Percentiles rank a stretch among this genome's conserved stretches.
Evolutionary conservation across 2,797 vertebrate species (phyloP).

Genomic region (Serranus cabrilla): DNA sequence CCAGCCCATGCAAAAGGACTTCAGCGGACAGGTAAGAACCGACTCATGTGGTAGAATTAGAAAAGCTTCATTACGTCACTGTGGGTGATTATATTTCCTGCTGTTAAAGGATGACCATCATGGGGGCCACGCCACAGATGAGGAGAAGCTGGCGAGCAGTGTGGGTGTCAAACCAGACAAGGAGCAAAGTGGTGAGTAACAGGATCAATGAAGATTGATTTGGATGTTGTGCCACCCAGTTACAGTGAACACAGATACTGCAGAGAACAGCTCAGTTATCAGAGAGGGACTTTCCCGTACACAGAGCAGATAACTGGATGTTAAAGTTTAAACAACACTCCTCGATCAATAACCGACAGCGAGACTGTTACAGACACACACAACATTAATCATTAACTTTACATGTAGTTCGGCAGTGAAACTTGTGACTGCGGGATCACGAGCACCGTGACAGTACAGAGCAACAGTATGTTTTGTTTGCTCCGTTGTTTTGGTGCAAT

Average conservation of each 20-base stretch:
- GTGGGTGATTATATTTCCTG: conserved; percentile 23
- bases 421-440: conserved; percentile 13
- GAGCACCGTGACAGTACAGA: background rate
- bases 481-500: background rate
- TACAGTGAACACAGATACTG: background rate
- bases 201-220: conserved; percentile 11
- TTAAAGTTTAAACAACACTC: conserved; percentile 44
- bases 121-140: conserved; percentile 91
- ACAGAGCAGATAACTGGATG: conserved; percentile 37
- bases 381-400: conserved; percentile 58
- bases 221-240: conserved; percentile 3
- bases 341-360: conserved; percentile 40
- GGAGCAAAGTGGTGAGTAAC: conserved; percentile 76
- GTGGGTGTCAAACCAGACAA: conserved; percentile 80
- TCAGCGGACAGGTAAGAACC: conserved; percentile 81
- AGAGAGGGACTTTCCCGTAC: background rate
- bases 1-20: conserved; percentile 81
- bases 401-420: conserved; percentile 18
- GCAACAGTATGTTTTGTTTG: background rate
- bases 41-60: background rate
- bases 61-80: background rate
- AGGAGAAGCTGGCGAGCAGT: conserved; percentile 93
- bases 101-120: conserved; percentile 83
- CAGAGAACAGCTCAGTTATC: conserved; percentile 14
- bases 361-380: conserved; percentile 31